phyloP scores from a whole-genome alignment of 2,113 vertebrate species.

The Felis catus region F.catus_Fca126_mat1.0 CM031414.1:83692001-83692500 shows the following conservation, averaged over 20 bases:
- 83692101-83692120: conserved; percentile 19
- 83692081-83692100: conserved; percentile 35
- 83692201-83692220: conserved; percentile 75
- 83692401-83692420: conserved; percentile 77
- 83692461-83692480: conserved; percentile 21
- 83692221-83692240: conserved; percentile 80
- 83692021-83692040: conserved; percentile 29
- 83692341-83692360: conserved; percentile 70
- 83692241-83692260: conserved; percentile 77
- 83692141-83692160: conserved; percentile 43
- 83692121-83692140: conserved; percentile 19
- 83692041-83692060: not conserved
- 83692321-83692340: conserved; percentile 79
- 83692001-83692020: not conserved
- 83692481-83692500: conserved; percentile 46
- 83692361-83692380: conserved; percentile 76
- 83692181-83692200: conserved; percentile 74
- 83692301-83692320: conserved; percentile 82
- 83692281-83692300: conserved; percentile 82
- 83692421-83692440: conserved; percentile 71
- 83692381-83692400: conserved; percentile 69
- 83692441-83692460: conserved; percentile 21
- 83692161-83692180: conserved; percentile 59
- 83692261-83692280: conserved; percentile 81
- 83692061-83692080: not conserved